phyloP scores from a whole-genome alignment of 2,113 vertebrate genomes.

The Serilophus lunatus region DNA sequence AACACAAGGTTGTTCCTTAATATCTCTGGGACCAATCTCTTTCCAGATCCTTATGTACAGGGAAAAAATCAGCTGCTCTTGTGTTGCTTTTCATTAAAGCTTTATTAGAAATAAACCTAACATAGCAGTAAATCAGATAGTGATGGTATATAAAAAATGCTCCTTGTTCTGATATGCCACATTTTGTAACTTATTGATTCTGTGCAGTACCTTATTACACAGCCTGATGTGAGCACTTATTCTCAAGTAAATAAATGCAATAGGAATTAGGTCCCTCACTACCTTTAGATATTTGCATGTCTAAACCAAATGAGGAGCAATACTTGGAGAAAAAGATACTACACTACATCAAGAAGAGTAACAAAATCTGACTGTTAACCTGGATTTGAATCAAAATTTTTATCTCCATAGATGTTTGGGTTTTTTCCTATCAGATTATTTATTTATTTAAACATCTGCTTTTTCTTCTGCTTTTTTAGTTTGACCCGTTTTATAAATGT shows the following conservation, averaged over 20 bases:
- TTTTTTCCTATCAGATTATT: background rate
- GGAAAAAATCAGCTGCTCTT: background rate
- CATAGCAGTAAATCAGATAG: background rate
- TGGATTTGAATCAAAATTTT: background rate
- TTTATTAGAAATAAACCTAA: background rate
- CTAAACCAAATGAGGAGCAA: background rate
- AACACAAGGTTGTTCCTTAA: background rate
- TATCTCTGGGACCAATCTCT: background rate
- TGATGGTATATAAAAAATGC: background rate
- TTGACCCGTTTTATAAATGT: background rate
- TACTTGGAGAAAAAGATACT: background rate
- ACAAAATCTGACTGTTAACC: background rate
- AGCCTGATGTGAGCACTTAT: background rate
- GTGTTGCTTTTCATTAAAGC: background rate
- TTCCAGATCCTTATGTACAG: background rate
- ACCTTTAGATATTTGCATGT: background rate
- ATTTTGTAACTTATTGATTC: background rate
- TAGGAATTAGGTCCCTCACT: background rate
- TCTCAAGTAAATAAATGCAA: background rate
- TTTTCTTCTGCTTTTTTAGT: background rate
- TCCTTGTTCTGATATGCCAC: background rate
- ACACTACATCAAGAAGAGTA: background rate
- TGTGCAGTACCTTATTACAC: background rate
- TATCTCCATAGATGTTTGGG: background rate
- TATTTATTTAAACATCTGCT: background rate